Evolutionary conservation across 2,888 invertebrate species (phyloP).

Genomic region (Notocelia uddmanniana): DNA sequence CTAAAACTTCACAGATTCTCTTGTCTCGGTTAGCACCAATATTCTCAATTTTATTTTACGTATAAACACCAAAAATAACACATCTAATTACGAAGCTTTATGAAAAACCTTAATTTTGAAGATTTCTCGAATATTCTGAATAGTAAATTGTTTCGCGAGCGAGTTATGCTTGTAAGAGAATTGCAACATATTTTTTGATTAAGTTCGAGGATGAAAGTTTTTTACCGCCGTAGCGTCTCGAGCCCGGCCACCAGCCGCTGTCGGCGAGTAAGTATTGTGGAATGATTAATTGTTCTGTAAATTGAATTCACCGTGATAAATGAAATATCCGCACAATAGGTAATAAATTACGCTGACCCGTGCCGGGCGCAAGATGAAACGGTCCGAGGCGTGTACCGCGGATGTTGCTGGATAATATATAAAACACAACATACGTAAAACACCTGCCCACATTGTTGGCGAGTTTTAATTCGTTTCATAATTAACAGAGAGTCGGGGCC

Average conservation of each 20-base stretch:
- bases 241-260: conserved; percentile 73
- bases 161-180: conserved; percentile 50
- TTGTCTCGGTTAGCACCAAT: background rate
- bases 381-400: conserved; percentile 77
- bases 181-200: conserved; percentile 54
- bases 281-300: conserved; percentile 86
- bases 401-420: conserved; percentile 75
- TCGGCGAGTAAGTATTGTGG: conserved; percentile 83
- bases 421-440: conserved; percentile 76
- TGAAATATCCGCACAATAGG: conserved; percentile 85
- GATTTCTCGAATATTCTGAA: background rate
- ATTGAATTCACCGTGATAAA: conserved; percentile 86
- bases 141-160: conserved; percentile 7
- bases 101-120: background rate
- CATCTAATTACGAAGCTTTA: background rate
- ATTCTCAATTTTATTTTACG: background rate
- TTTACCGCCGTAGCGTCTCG: conserved; percentile 60
- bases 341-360: conserved; percentile 85
- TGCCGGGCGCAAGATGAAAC: conserved; percentile 81
- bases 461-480: conserved; percentile 54
- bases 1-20: too few species aligned
- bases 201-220: conserved; percentile 63
- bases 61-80: background rate
- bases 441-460: conserved; percentile 73
- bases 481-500: conserved; percentile 42